Base-by-base conservation (phyloP, 2,797 vertebrate genomes). In the Siniperca obscura region DNA sequence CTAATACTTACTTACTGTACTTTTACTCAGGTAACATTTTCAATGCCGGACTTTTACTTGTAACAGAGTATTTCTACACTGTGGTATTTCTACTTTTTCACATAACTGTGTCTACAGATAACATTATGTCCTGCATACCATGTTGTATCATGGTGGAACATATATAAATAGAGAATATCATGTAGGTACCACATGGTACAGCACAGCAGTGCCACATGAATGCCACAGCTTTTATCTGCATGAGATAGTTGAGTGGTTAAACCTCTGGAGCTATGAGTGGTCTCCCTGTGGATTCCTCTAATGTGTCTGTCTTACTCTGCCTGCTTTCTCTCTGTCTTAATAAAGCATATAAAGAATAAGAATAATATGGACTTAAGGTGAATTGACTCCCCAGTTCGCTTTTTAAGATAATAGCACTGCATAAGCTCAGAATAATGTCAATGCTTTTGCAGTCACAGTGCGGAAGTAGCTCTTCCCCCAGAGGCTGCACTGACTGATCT, bases 21-120 rank as follows among this genome's bases (percentile, higher is more conserved):
- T 48, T 48, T 48, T 48, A 48, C 17, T 48, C 46, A 48, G 3
- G 16, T 48, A 48, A 19, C 46, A 48, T 17, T 48, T 48, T 6
- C 5, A 16, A 19, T 48, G 46, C 48, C 19, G 17, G 48, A 50
- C 48, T 7, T 50, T 50, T 19, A 50, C 48, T 50, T 50, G 44
- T 46, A 16, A 46, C 14, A 46, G 5, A 7, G 13, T 50, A 50
- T 19, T 50, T 50, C 17, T 50, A 50, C 5, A 4, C 42, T 44
- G 42, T 44, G 42, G 13, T 44, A 44, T 44, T 30, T 30, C 30
- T 10, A 7, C 38, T 38, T 13, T 4, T 30, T 82, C 19, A 60
- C 52, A 6, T 30, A 4, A 46, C 30, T 68, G 19, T 84, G 61
- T 82, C 34, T 55, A 75, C 61, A 82, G 13, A 60, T n/a, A 73